Evolutionary conservation across 2,888 invertebrate species (phyloP), one percentile per base, ranked within the genome.

Genomic region (Emmelina monodactyla): DNA sequence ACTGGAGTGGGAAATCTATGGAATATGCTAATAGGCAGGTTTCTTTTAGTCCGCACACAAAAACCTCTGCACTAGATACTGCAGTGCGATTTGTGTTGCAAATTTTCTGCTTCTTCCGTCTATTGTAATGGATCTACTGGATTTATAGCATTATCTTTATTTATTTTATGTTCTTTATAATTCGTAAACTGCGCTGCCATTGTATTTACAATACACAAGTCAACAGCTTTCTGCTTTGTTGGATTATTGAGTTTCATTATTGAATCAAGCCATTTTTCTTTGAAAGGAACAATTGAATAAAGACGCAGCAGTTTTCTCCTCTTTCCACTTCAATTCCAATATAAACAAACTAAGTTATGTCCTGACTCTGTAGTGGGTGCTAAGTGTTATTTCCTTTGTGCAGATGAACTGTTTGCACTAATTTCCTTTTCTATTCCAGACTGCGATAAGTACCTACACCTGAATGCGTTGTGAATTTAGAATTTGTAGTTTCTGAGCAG

Each of bases 31-130:
- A 78, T 73, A 62, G 63, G 63, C 57, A 57, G 62, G 63, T 72
- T 73, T 68, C 72, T 75, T 75, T 69, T 58, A 63, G 61, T 63
- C 58, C 66, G 63, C 63, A 65, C 62, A 73, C 72, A 76, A 76
- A 76, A 79, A 78, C 65, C 72, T 70, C 79, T 76, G 79, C 79
- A 78, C 75, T 68, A 65, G 63, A 65, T 61, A 72, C 79, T 78
- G 79, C 79, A 79, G 70, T 79, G 76, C 71, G 71, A 76, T 78
- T 76, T 78, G 75, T 64, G 62, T 75, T 78, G 78, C 76, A 71
- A 76, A 73, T 78, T 75, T 61, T 55, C 42, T 53, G n/a, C n/a
- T 25, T 11, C 6, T 41, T 25, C 11, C 25, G 9, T 25, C 25
- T 25, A 40, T 44, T 40, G 44, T 25, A 25, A 25, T 25, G 9